phyloP scores from a whole-genome alignment of 2,113 vertebrate genomes.

The Ochotona curzoniae region DNA sequence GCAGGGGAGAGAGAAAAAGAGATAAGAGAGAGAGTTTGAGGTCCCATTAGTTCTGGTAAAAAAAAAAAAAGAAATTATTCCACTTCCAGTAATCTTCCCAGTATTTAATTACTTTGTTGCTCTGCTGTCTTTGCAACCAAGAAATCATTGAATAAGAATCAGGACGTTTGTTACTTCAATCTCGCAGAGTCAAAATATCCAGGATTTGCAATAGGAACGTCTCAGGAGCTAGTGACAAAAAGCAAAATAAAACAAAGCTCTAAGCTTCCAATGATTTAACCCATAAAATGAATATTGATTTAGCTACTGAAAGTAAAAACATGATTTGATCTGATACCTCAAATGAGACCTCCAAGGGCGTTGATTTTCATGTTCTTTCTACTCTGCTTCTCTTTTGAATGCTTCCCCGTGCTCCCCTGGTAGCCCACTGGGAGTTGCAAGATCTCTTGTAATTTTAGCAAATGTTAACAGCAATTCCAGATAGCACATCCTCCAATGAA shows the following conservation, averaged over 20 bases:
- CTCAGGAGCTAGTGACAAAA: conserved; percentile 5
- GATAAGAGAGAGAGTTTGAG: neutral
- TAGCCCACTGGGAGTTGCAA: neutral
- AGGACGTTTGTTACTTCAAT: neutral
- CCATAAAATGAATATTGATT: neutral
- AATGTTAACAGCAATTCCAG: neutral
- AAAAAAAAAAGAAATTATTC: no score
- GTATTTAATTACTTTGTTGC: neutral
- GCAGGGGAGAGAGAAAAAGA: neutral
- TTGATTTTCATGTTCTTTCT: neutral
- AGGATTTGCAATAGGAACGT: neutral
- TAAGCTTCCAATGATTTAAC: conserved; percentile 2
- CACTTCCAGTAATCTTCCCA: neutral
- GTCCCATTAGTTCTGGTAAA: neutral
- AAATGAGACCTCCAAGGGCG: neutral
- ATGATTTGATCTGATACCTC: neutral
- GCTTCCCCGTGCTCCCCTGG: neutral
- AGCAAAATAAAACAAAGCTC: neutral
- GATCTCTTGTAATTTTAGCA: neutral
- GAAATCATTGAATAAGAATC: neutral
- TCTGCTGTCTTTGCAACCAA: neutral
- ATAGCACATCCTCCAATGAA: neutral
- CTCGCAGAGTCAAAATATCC: neutral
- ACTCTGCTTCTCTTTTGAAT: neutral
- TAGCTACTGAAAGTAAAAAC: neutral